Base-by-base conservation (phyloP, 2,888 invertebrate species). In the Habroteleia sp. region DNA sequence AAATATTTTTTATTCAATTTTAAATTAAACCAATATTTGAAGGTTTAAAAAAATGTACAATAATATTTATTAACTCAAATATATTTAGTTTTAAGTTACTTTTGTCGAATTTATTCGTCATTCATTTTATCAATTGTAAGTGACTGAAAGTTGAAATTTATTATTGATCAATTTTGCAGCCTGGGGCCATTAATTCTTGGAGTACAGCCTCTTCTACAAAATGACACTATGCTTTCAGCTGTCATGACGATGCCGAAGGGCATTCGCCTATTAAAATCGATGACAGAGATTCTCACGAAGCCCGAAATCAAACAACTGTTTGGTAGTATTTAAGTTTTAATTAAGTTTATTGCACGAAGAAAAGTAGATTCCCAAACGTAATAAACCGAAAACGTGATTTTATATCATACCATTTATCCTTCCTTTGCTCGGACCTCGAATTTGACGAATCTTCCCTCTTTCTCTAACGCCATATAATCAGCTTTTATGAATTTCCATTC, bases 201-300 rank as follows among this genome's bases (percentile, higher is more conserved):
- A 60, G 79, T 91, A 27, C 86, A 89, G 0, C 90, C 91, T 0
- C 79, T 92, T 1, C 81, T 92, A 31, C 83, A 78, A 71, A 91
- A 91, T 78, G 89, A 89, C 31, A 89, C 90, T 0, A 86, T 91
- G 0, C 81, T 91, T 42, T 89, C 89, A 23, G 88, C 90, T 0
- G 89, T 90, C 0, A 85, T 87, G 20, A 82, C 88, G 0, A 84
- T 91, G 52, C 92, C 92, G 0, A 89, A 90, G 65, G 91, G 91
- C 0, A 85, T 91, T 25, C 89, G 90, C 71, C 85, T 92, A 5
- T 82, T 92, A 13, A 89, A 91, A 16, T 91, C 91, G 0, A 84
- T 91, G 65, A 89, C 91, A 0, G 88, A 90, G 63, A 89, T 91
- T n/a, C 89, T 90, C 3, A 91, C 91, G 23, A 89, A 90, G 29